Base-by-base conservation (phyloP, 2,888 invertebrate species). In the Lithosia quadra region DNA sequence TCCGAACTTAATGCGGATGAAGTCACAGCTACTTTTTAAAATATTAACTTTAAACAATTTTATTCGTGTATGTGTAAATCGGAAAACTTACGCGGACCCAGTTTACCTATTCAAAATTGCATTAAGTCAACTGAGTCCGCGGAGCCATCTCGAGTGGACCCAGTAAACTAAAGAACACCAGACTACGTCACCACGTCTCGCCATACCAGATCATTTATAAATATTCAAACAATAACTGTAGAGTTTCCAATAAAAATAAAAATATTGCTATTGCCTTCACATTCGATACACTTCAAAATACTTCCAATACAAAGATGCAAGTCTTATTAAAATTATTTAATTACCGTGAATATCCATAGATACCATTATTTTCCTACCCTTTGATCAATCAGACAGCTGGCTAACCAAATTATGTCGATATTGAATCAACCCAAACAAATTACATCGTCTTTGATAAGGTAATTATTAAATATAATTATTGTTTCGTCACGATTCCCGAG, bases 401-500 rank as follows among this genome's bases (percentile, higher is more conserved):
- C 82, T 87, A 87, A 87, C 83, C 76, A 83, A 90, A 91, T 90
- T 91, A 90, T 85, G 80, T 84, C 84, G 81, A 84, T 90, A 92
- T 90, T 88, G 88, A 90, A 92, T 90, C 83, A 85, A 79, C 84
- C 86, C 79, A 88, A 90, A 88, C 89, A 88, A 90, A 90, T 90
- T 89, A 85, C 76, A 76, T 74, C 85, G 85, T 86, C 88, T 90
- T 90, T 89, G 90, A 89, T 89, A 87, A 88, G 86, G 86, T 89
- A 90, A 91, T 92, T 91, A 91, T 90, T 87, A 86, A 90, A 90
- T 86, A 85, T 89, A 90, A 94, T 94, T 94, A 93, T 90, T 86
- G 82, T 90, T 94, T 92, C 93, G 92, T 90, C 90, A 92, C 91
- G 92, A 89, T 80, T 83, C 86, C 80, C 71, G 79, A 61, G 84